Evolutionary conservation across 2,113 vertebrate genomes (phyloP), one percentile per base, ranked within the genome.

Genomic region (Albula goreensis): DNA sequence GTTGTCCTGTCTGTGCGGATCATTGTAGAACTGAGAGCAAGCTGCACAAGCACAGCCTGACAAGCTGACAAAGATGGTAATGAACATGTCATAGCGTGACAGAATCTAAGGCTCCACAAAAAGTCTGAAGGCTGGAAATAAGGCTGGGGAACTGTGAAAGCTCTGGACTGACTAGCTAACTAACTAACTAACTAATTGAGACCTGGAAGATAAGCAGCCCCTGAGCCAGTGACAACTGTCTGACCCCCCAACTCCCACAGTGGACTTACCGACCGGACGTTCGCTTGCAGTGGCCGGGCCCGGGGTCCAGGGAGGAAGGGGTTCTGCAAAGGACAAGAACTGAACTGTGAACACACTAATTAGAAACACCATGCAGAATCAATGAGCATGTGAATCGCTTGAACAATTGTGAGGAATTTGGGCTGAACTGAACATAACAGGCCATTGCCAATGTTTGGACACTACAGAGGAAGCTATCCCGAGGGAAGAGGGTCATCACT

Each of bases 31-130:
- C 90, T 78, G 87, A 86, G 87, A 86, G 87, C 84, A 78, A 87
- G 90, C 87, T 84, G 90, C 84, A 91, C 17, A 79, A 87, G 78
- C 85, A 41, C 31, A 4, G 83, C 70, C 87, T 88, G 88, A 88
- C 86, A 87, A 82, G 88, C 84, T 88, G 89, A 86, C 90, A 92
- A 53, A 83, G 85, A 56, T 48, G 81, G 82, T 88, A 92, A 94
- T 93, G 93, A 94, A 94, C 91, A 93, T 92, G 92, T 94, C 86
- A 87, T 85, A 85, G 87, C 7, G 77, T 90, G 89, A 93, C 91
- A 89, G 90, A 66, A 82, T 85, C 89, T 8, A 19, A 78, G 53
- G 51, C 17, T 49, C 11, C 86, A 86, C 85, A 86, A 86, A 74
- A 87, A 87, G 91, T 86, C 86, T 22, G 86, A n/a, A 88, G 86